phyloP scores from a whole-genome alignment of 2,888 invertebrate species.

The Cistogaster globosa region DNA sequence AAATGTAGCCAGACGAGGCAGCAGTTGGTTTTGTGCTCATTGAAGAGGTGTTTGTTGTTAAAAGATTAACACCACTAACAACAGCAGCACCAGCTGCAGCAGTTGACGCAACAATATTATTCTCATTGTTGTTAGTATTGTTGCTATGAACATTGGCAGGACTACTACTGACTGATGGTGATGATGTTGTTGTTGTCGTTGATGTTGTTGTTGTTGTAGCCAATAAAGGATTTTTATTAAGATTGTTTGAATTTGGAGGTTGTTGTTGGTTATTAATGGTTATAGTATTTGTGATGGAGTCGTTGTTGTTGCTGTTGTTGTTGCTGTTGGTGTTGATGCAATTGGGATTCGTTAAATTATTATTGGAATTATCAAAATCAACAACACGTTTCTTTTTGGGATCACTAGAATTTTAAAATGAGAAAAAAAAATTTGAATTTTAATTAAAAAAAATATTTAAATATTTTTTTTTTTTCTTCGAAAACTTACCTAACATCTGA shows the following conservation, averaged over 20 bases:
- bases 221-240: conserved; percentile 39
- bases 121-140: conserved; percentile 69
- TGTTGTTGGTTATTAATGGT: conserved; percentile 72
- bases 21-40: conserved; percentile 60
- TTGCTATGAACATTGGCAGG: conserved; percentile 74
- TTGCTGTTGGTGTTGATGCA: conserved; percentile 6
- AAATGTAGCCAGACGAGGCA: conserved; percentile 41
- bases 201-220: conserved; percentile 40
- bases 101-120: conserved; percentile 57
- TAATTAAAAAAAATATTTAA: too few relatives aligned
- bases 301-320: neutral
- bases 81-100: conserved; percentile 25
- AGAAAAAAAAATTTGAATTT: too few relatives aligned
- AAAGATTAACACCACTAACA: conserved; percentile 36
- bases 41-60: conserved; percentile 73
- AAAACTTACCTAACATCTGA: conserved; percentile 80
- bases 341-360: conserved; percentile 68
- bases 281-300: conserved; percentile 36
- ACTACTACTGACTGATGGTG: conserved; percentile 69
- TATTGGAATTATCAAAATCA: conserved; percentile 76
- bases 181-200: conserved; percentile 30
- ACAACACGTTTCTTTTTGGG: conserved; percentile 81
- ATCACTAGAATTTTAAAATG: conserved; percentile 77
- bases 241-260: conserved; percentile 68
- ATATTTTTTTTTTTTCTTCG: too few relatives aligned